These are phyloP conservation scores for Apteryx owenii DNA, from an alignment of 2,113 vertebrate species.

Conservation along the genomic window DNA sequence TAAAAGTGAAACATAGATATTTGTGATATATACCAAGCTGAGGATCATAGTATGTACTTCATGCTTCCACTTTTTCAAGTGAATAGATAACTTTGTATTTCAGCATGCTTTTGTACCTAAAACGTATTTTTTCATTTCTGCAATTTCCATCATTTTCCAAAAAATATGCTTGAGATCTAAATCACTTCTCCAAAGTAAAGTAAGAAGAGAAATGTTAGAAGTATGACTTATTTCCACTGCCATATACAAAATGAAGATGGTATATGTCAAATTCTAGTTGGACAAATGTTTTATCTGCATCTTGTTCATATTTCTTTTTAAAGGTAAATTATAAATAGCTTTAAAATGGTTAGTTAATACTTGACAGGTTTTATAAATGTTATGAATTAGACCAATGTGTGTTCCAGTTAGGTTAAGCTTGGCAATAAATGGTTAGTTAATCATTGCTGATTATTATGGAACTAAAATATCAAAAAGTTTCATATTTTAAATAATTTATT, in stretches of 20 bases:
- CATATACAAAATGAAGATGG: not conserved
- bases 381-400: not conserved
- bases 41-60: not conserved
- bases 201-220: not conserved
- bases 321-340: not conserved
- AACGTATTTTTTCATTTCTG: not conserved
- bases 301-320: not conserved
- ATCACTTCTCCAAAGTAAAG: not conserved
- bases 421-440: not conserved
- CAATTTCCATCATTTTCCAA: not conserved
- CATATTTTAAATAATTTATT: not conserved
- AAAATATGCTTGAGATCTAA: not conserved
- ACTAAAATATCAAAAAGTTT: not conserved
- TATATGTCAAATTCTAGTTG: not conserved
- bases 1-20: not conserved
- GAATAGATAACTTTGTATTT: not conserved
- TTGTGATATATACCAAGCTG: not conserved
- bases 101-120: not conserved
- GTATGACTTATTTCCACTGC: not conserved
- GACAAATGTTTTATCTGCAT: not conserved
- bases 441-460: not conserved
- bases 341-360: not conserved
- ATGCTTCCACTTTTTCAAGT: not conserved
- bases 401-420: not conserved
- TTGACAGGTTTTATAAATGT: not conserved